phyloP scores from a whole-genome alignment of 2,113 vertebrate genomes.

The Neodontobutis hainanensis region DNA sequence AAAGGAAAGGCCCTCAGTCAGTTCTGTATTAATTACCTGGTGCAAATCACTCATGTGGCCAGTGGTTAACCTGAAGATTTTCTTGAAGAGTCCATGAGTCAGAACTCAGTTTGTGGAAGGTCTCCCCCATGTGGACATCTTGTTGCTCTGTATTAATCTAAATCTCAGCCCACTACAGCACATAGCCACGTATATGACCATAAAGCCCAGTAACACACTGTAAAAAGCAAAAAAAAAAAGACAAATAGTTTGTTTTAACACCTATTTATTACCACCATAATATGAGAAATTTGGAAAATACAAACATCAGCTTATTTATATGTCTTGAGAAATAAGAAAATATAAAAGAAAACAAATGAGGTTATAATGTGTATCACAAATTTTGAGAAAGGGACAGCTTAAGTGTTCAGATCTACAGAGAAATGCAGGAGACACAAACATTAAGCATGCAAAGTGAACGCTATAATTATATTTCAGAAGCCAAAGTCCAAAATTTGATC shows the following conservation, averaged over 20 bases:
- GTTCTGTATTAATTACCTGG: too few species aligned
- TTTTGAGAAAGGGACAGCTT: conserved; percentile 68
- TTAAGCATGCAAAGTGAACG: conserved; percentile 64
- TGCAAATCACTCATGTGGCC: too few species aligned
- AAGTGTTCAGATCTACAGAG: conserved; percentile 54
- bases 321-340: conserved; percentile 77
- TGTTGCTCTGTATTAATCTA: too few species aligned
- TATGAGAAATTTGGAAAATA: conserved; percentile 86
- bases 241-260: conserved; percentile 69
- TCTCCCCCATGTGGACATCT: too few species aligned
- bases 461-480: conserved; percentile 46
- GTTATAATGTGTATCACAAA: conserved; percentile 77
- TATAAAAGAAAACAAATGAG: conserved; percentile 79
- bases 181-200: too few species aligned
- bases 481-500: conserved; percentile 48
- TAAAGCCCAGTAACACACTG: too few species aligned
- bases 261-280: conserved; percentile 85
- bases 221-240: too few species aligned
- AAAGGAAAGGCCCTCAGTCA: too few species aligned
- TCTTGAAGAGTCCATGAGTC: too few species aligned
- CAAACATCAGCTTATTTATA: conserved; percentile 84
- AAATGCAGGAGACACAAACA: conserved; percentile 46
- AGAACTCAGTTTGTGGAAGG: too few species aligned
- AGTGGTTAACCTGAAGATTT: too few species aligned
- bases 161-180: too few species aligned